phyloP scores from a whole-genome alignment of 2,113 vertebrate genomes.

The Zapus hudsonius region DNA sequence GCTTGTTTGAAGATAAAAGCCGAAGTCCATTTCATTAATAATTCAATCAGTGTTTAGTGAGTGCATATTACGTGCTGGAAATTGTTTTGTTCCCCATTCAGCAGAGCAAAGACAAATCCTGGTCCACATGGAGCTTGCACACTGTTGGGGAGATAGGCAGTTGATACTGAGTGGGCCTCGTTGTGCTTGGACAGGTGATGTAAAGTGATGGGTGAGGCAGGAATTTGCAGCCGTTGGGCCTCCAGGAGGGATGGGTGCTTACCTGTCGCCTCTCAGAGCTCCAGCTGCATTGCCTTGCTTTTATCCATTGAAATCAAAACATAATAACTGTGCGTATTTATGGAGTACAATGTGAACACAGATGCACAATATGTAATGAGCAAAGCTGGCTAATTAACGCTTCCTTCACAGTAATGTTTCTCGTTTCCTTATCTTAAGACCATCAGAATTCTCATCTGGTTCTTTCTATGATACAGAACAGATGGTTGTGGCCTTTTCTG shows the following conservation, averaged over 20 bases:
- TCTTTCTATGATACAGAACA: not conserved
- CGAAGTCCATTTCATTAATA: constrained; percentile 5
- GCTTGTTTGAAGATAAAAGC: constrained; percentile 25
- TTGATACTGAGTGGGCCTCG: rapidly evolving
- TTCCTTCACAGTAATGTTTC: too few species aligned
- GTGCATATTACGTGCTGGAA: not conserved
- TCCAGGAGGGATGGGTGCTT: rapidly evolving
- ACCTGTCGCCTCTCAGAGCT: not conserved
- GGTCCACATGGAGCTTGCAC: not conserved
- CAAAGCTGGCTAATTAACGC: not conserved
- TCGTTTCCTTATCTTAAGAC: not conserved
- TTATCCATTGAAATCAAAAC: not conserved
- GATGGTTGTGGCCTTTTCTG: too few species aligned
- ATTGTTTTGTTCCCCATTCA: not conserved
- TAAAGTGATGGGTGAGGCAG: not conserved
- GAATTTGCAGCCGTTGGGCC: not conserved
- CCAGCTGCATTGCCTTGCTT: not conserved
- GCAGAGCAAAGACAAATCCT: not conserved
- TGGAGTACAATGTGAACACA: not conserved
- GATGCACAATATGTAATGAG: rapidly evolving
- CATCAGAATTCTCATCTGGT: not conserved
- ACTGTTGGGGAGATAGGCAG: not conserved
- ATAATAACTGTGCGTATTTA: not conserved
- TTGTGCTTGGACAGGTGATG: too few species aligned
- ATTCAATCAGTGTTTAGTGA: constrained; percentile 3